Evolutionary conservation across 2,113 vertebrate species (phyloP), one percentile per base, ranked within the genome.

Genomic region (Phrynosoma blainvillii): DNA sequence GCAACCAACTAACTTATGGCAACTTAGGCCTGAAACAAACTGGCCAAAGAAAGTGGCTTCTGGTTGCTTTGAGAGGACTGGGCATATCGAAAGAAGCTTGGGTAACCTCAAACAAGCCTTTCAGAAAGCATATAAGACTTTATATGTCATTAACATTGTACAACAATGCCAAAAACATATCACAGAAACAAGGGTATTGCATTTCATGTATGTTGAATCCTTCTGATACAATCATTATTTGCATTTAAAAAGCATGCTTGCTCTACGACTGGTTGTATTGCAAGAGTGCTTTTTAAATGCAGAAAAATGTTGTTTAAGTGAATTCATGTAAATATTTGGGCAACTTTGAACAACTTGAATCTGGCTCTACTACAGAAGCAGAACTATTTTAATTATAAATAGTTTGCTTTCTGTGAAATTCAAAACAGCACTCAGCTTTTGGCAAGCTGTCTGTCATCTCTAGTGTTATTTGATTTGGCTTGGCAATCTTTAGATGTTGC

Each of bases 301-400:
- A 76, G 54, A 81, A 89, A 71, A 81, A 59, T 7, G 27, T 36
- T 74, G 78, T 74, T 80, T 74, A 27, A 65, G 30, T 36, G 40
- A 74, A 74, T 85, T 74, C 3, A 81, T 75, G 54, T 79, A 85
- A 80, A 66, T 85, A 89, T 89, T 73, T 85, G 66, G 32, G 21
- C 54, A 62, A 52, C 62, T 79, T 89, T 73, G 32, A 47, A 47
- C 30, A 79, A 80, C 36, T 85, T 89, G 56, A 80, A 74, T 80
- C 18, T 77, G 21, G n/a, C 40, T 88, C 18, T 80, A 68, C 30
- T 74, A 47, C 74, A 54, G 32, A 88, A 74, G 52, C 54, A 80
- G 76, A 62, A 65, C 18, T 47, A n/a, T 79, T 79, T 89, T 74
- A 80, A 73, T 89, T 73, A 85, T 74, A 68, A 85, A 85, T 79